Evolutionary conservation across 2,888 invertebrate species (phyloP), one percentile per base, ranked within the genome.

Genomic region (Rotaria socialis): DNA sequence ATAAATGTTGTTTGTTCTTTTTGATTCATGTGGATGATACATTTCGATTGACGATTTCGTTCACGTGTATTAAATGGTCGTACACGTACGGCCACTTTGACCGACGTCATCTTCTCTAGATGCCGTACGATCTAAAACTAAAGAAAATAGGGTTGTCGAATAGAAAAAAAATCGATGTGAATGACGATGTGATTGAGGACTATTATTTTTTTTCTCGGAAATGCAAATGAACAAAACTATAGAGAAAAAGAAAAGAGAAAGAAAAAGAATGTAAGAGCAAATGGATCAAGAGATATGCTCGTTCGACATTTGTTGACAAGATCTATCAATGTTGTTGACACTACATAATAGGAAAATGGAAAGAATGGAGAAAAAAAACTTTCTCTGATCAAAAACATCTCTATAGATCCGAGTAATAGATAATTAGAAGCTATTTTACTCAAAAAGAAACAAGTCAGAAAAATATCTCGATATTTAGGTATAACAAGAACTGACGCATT

Each of bases 21-120:
- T 0, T 91, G 91, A 84, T 90, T 89, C 92, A 93, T 93, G 11
- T 91, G 90, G 84, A 93, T 90, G 47, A 92, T 91, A 41, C 90
- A 88, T 87, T 90, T 90, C 56, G 92, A 92, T 89, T 92, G 92
- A 86, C 92, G 90, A 74, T 90, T 90, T 87, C 90, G 90, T 89
- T 87, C 87, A 56, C 87, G 87, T 22, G 43, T 52, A 56, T 87
- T 87, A 74, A 87, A 87, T 55, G 87, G 87, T 27, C 87, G 80
- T 24, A 87, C 87, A 52, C 87, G 56, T 19, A 87, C 87, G 27
- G 87, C 87, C 8, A 87, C 87, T 84, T 84, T 87, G 7, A 87
- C 41, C 19, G 80, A 80, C n/a, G 80, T 80, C 80, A 80, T 80
- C n/a, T 10, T 80, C n/a, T 47, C 10, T n/a, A n/a, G 35, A 67